Base-by-base conservation (phyloP, 2,113 vertebrate species). In the Silurus asotus region DNA sequence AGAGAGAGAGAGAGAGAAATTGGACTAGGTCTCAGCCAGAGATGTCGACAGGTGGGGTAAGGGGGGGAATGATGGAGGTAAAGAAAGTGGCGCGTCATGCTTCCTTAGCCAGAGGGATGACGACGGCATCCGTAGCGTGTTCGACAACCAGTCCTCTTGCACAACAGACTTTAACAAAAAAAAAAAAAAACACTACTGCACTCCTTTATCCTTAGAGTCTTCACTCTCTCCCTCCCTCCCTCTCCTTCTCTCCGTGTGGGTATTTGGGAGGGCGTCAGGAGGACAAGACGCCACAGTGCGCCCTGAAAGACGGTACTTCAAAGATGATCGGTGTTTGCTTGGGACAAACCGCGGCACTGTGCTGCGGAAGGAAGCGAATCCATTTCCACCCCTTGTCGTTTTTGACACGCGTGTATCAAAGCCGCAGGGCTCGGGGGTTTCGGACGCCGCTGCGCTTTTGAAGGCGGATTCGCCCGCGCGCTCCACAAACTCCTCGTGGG, bases 281-380 rank as follows among this genome's bases (percentile, higher is more conserved):
- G 55, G 75, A 53, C 59, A 77, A 58, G 20, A 45, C 2, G 49
- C 25, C 14, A 53, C 28, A 64, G 70, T 37, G 10, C 25, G 15
- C 9, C 49, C 69, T 83, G 75, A 75, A 81, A 45, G 11, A 67
- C 23, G 49, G 55, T 51, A 75, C 85, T 82, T 87, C 83, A 86
- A 87, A 85, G 65, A 70, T 72, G 69, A 83, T 80, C 62, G 69
- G 48, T 59, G 87, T 88, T 87, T 89, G 85, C 78, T 84, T 80
- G 61, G 76, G 88, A 84, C 81, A 88, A 87, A 86, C 81, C 45
- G 9, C 49, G 2, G 75, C 19, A n/a, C 8, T 1, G 55, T 58
- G 13, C 72, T 70, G 75, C 49, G 51, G 13, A 25, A 74, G 45
- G 48, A 70, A 67, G 79, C 78, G 20, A 75, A 85, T 65, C 79